Conservation (phyloP, 92 coral and sea anemone species). For the Actinostola sp. region DNA sequence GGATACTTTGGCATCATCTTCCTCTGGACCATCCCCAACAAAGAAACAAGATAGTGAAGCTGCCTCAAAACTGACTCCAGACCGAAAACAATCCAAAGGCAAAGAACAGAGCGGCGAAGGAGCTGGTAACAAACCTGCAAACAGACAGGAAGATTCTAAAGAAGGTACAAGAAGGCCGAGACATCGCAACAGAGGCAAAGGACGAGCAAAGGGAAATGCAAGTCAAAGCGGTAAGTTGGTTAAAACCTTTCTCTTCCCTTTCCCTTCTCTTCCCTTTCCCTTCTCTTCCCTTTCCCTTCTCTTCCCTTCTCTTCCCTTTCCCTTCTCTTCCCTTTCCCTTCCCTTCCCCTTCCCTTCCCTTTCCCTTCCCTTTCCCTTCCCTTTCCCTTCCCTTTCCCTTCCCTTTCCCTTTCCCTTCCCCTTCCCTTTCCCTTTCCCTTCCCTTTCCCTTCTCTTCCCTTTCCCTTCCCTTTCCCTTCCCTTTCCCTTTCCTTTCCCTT, state of each 20-base stretch:
- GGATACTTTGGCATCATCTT: no score
- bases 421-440: no score
- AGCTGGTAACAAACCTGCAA: not conserved
- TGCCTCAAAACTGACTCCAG: not conserved
- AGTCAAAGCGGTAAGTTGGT: not conserved
- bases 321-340: not conserved
- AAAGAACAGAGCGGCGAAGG: not conserved
- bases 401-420: not conserved
- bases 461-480: no score
- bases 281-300: not conserved
- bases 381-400: no score
- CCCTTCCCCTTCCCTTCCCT: not conserved
- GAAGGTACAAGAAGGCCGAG: conserved; percentile 4
- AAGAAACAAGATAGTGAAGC: conserved; percentile 9
- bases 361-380: not conserved
- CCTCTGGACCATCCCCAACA: not conserved
- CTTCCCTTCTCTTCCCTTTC: no score
- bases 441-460: no score
- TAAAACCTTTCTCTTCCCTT: not conserved
- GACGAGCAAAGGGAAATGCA: conserved; percentile 5
- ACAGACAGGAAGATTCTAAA: conserved; percentile 7
- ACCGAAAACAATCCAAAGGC: not conserved
- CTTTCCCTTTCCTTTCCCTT: no score
- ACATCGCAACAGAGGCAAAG: conserved; percentile 32
- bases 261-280: not conserved